A percentile compares a stretch with the other conserved stretches of the same genome.
Conservation (phyloP, 2,888 invertebrate species). For the Argyra leucocephala region DNA sequence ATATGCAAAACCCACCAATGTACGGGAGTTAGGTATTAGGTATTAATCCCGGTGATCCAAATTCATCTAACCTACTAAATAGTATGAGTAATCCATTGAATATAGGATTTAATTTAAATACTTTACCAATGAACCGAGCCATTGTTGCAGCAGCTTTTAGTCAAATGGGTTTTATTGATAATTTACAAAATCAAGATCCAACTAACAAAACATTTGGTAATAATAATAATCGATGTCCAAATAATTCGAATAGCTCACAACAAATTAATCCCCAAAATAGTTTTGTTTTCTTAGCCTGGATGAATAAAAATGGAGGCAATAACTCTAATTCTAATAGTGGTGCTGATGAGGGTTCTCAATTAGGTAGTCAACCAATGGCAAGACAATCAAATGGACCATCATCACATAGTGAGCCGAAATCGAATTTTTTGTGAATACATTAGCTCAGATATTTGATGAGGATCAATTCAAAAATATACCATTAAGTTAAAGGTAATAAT, state of each 20-base stretch:
- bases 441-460: no score
- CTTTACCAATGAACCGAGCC: conserved; percentile 74
- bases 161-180: conserved; percentile 66
- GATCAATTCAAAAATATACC: no score
- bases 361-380: conserved; percentile 23
- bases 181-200: conserved; percentile 52
- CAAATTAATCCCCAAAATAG: conserved; percentile 29
- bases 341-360: conserved; percentile 27
- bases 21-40: conserved; percentile 62
- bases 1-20: conserved; percentile 26
- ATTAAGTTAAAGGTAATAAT: no score
- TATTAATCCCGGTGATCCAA: conserved; percentile 53
- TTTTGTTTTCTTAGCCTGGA: conserved; percentile 65
- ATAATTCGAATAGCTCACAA: conserved; percentile 36
- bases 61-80: conserved; percentile 49
- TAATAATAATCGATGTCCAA: conserved; percentile 38
- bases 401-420: conserved; percentile 20
- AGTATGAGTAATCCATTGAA: conserved; percentile 49
- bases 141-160: conserved; percentile 80
- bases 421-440: conserved; percentile 21
- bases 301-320: conserved; percentile 53
- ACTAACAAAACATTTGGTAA: conserved; percentile 32
- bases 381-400: conserved; percentile 22
- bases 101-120: conserved; percentile 61
- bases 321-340: conserved; percentile 20